These are phyloP conservation scores for Diplazon laetatorius DNA, from an alignment of 2,888 invertebrate species.

Conservation along the genomic window DNA sequence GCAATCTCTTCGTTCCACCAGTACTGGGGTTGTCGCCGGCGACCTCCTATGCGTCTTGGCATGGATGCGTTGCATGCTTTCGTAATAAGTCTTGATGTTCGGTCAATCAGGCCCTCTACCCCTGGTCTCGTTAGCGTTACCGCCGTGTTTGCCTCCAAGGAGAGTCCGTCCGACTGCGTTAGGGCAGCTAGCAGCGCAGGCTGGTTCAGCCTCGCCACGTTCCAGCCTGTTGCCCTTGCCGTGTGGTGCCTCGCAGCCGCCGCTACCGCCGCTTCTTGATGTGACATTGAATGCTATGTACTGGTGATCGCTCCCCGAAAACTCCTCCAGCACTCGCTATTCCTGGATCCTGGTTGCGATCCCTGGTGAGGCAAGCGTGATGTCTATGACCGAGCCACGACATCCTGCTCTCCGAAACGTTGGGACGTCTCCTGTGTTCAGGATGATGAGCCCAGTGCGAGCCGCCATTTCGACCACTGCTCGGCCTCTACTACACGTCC, in stretches of 20 bases:
- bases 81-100: not conserved
- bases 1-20: constrained; percentile 23
- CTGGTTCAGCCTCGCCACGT: no score
- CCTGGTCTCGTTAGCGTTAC: no score
- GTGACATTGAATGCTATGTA: constrained; percentile 62
- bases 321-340: constrained; percentile 61
- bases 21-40: not conserved
- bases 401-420: constrained; percentile 54
- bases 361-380: constrained; percentile 52
- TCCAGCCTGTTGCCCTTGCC: no score
- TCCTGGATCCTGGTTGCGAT: constrained; percentile 5
- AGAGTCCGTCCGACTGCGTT: no score
- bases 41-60: not conserved
- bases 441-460: no score
- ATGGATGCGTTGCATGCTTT: not conserved
- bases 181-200: no score
- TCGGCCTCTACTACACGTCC: not conserved
- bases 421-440: constrained; percentile 36
- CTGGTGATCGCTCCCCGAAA: constrained; percentile 62
- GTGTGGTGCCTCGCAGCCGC: no score
- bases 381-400: constrained; percentile 48
- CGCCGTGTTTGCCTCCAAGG: no score
- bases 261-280: no score
- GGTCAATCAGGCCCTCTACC: not conserved
- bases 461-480: not conserved